Evolutionary conservation across 2,113 vertebrate genomes (phyloP).

Genomic region (Marmota flaviventris): DNA sequence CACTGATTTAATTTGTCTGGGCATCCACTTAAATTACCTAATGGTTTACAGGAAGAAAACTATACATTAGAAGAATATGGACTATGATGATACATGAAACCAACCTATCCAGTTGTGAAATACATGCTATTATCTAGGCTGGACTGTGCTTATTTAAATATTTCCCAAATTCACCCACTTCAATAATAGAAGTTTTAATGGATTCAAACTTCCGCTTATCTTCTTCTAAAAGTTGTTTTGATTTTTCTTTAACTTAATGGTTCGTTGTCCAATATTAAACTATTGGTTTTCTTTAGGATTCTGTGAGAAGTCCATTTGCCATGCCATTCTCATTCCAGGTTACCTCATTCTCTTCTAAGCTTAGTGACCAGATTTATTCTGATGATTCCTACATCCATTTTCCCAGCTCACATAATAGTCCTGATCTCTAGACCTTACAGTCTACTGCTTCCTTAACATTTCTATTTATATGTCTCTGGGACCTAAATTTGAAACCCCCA

Average conservation of each 20-base stretch:
- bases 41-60: neutral
- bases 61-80: neutral
- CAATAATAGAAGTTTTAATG: neutral
- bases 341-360: neutral
- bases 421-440: neutral
- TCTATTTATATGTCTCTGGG: neutral
- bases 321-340: neutral
- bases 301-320: neutral
- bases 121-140: neutral
- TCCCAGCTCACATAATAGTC: neutral
- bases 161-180: conserved; percentile 8
- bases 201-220: neutral
- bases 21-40: neutral
- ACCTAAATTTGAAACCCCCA: neutral
- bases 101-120: neutral
- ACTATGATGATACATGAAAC: neutral
- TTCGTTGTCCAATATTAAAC: neutral
- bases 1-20: conserved; percentile 52
- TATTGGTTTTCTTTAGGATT: neutral
- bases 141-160: neutral
- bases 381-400: neutral
- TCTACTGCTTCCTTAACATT: neutral
- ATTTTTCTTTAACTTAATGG: neutral
- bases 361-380: neutral
- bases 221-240: neutral